Evolutionary conservation across 2,113 vertebrate species (phyloP).

Genomic region (Ceuthmochares aereus): DNA sequence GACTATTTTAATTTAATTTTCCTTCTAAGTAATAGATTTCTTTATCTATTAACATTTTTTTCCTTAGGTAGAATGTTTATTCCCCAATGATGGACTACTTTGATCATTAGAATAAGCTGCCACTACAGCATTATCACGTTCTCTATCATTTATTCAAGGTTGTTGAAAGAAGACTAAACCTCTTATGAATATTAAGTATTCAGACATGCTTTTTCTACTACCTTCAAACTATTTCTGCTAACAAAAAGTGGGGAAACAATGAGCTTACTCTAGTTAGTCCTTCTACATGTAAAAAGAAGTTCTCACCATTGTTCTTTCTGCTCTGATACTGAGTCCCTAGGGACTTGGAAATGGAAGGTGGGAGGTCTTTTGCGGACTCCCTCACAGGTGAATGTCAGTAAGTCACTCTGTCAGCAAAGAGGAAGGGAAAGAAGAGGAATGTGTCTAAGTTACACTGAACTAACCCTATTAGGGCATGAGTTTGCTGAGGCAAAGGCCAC

Average conservation of each 20-base stretch:
- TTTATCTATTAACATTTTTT: neutral
- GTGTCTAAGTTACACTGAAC: neutral
- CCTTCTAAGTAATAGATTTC: neutral
- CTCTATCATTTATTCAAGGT: constrained; percentile 52
- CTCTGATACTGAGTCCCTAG: neutral
- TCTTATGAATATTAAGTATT: constrained; percentile 51
- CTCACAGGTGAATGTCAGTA: neutral
- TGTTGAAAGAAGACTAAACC: constrained; percentile 40
- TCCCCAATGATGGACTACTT: constrained; percentile 32
- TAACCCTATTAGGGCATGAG: rapidly evolving
- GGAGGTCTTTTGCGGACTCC: neutral
- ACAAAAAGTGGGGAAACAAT: neutral
- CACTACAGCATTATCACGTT: constrained; percentile 14
- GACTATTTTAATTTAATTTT: constrained; percentile 40
- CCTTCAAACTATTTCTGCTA: neutral
- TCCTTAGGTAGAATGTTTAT: constrained; percentile 49
- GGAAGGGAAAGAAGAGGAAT: neutral
- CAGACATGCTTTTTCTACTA: neutral
- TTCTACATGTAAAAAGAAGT: neutral
- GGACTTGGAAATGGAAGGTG: neutral
- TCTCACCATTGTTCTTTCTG: neutral
- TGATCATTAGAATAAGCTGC: constrained; percentile 52
- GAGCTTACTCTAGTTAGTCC: neutral
- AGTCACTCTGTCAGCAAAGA: neutral
- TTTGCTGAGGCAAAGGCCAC: neutral